These are phyloP conservation scores for Hyles vespertilio DNA, from an alignment of 1,140 invertebrate genomes.

Conservation along the genomic window DNA sequence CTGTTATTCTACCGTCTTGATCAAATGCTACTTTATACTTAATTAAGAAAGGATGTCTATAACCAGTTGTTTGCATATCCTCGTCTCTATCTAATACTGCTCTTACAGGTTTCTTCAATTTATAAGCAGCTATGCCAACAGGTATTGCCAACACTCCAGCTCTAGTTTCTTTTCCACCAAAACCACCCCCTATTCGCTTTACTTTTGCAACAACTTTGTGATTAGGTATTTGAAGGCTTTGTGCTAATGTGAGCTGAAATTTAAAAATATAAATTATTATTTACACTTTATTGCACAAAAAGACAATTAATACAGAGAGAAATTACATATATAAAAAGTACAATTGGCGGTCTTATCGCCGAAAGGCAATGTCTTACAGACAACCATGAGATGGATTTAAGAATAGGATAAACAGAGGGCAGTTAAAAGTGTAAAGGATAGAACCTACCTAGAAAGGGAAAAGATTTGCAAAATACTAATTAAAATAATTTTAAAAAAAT, in stretches of 20 bases:
- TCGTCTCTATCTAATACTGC: slow-evolving; percentile 88
- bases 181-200: slow-evolving; percentile 89
- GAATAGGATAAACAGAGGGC: too few relatives aligned
- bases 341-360: too few relatives aligned
- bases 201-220: slow-evolving; percentile 82
- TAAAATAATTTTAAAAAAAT: too few relatives aligned
- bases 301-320: too few relatives aligned
- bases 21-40: slow-evolving; percentile 86
- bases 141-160: slow-evolving; percentile 72
- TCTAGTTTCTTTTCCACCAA: slow-evolving; percentile 90
- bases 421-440: too few relatives aligned
- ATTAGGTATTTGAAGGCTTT: slow-evolving; percentile 77
- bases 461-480: too few relatives aligned
- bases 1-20: slow-evolving; percentile 79
- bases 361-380: too few relatives aligned
- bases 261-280: slow-evolving; percentile 36
- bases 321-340: too few relatives aligned
- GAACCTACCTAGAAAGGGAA: too few relatives aligned
- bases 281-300: too few relatives aligned
- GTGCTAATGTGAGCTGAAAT: slow-evolving; percentile 4
- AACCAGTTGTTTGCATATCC: slow-evolving; percentile 87
- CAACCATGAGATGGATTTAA: too few relatives aligned
- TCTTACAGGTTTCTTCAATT: slow-evolving; percentile 82
- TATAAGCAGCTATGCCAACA: slow-evolving; percentile 76
- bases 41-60: slow-evolving; percentile 85